These are phyloP conservation scores for Melanitta fusca DNA, from an alignment of 2,797 vertebrate species.

Conservation along the genomic window DNA sequence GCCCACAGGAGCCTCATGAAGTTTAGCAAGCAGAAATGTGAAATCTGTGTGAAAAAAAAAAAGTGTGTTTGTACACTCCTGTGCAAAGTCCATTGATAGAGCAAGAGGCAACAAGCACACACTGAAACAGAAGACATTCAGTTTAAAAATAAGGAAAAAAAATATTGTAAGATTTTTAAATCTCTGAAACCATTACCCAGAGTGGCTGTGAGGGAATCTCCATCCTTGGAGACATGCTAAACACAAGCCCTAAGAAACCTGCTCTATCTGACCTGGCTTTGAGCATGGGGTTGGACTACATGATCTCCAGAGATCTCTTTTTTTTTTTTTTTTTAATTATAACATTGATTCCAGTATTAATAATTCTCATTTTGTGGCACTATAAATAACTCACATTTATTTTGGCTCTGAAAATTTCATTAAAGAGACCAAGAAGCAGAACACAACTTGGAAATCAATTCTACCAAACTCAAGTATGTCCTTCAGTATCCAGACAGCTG, in stretches of 20 bases:
- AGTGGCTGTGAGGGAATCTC: neutral
- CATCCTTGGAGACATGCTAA: neutral
- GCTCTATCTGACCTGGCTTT: neutral
- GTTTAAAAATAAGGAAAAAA: neutral
- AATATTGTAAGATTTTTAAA: neutral
- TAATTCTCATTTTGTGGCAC: neutral
- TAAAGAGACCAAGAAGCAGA: neutral
- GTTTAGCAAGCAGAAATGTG: neutral
- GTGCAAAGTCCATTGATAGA: neutral
- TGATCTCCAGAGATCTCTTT: neutral
- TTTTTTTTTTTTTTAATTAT: neutral
- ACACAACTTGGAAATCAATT: neutral
- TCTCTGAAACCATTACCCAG: neutral
- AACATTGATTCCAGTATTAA: neutral
- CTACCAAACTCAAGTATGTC: neutral
- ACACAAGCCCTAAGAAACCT: neutral
- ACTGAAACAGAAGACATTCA: neutral
- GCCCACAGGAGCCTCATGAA: neutral
- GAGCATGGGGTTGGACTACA: neutral
- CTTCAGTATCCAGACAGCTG: neutral
- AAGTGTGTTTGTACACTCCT: neutral
- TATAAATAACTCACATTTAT: neutral
- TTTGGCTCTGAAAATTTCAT: neutral
- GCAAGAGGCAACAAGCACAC: neutral
- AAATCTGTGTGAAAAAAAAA: neutral